phyloP scores from a whole-genome alignment of 1,140 invertebrate genomes.

The Drosophila bifasciata region DNA sequence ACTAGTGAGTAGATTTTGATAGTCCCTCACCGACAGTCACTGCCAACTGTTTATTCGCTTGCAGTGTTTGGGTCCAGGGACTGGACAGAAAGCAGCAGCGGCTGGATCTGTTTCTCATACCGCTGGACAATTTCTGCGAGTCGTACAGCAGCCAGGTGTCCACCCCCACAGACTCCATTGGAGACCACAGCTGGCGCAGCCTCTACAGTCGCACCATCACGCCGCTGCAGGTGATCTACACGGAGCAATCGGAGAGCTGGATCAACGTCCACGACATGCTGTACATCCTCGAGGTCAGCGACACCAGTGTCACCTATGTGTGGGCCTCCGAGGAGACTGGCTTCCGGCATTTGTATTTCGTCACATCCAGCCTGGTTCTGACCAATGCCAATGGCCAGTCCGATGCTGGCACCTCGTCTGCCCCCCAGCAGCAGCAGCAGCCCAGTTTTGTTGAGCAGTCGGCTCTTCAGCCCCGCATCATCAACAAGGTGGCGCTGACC shows the following conservation, averaged over 20 bases:
- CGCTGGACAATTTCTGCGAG: conserved; percentile 90
- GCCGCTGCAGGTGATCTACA: conserved; percentile 86
- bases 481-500: conserved; percentile 87
- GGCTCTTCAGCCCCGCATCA: conserved; percentile 69
- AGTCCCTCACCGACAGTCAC: background rate
- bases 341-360: conserved; percentile 94
- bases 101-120: conserved; percentile 90
- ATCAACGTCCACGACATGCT: conserved; percentile 96
- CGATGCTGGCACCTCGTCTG: conserved; percentile 29
- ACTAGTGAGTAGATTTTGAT: conserved; percentile 88
- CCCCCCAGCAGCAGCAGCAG: conserved; percentile 51
- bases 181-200: conserved; percentile 83
- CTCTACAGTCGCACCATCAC: conserved; percentile 71
- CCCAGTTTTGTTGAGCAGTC: conserved; percentile 70
- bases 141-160: conserved; percentile 86
- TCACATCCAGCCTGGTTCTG: conserved; percentile 84
- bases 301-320: conserved; percentile 89
- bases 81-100: conserved; percentile 93
- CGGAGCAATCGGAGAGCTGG: conserved; percentile 91
- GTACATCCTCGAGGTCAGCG: conserved; percentile 89
- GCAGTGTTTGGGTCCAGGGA: conserved; percentile 94
- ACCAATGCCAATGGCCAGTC: conserved; percentile 67
- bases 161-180: conserved; percentile 84
- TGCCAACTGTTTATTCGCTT: background rate
- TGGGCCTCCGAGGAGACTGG: conserved; percentile 97